Conservation (phyloP, 2,113 vertebrate species). For the Strix aluco region DNA sequence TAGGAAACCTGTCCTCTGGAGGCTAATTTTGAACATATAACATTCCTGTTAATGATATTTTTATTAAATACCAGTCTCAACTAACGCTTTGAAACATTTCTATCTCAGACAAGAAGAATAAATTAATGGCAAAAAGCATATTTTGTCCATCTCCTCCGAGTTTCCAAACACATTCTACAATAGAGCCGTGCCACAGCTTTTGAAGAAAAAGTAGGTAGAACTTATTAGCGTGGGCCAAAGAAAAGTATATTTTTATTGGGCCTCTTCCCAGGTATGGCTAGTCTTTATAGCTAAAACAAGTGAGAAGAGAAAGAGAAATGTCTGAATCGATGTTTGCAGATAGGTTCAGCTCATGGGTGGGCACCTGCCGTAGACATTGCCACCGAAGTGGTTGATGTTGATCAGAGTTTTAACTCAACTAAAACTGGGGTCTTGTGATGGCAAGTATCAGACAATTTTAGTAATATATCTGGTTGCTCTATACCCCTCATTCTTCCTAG, state of each 20-base stretch:
- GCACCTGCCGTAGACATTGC: background rate
- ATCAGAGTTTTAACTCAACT: background rate
- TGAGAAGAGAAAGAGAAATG: background rate
- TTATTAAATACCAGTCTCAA: background rate
- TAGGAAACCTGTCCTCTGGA: background rate
- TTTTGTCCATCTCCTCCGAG: background rate
- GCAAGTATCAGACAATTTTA: background rate
- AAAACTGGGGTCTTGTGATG: background rate
- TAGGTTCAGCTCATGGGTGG: background rate
- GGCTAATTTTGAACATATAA: background rate
- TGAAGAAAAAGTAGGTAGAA: background rate
- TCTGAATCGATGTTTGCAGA: accelerated
- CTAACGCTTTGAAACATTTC: background rate
- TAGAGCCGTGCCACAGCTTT: background rate
- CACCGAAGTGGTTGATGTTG: background rate
- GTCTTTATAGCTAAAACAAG: background rate
- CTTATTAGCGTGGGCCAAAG: background rate
- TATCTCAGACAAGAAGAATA: background rate
- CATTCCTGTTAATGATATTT: background rate
- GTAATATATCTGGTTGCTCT: background rate
- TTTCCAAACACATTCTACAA: background rate
- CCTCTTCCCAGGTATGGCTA: background rate
- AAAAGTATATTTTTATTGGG: background rate
- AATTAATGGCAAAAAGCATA: background rate
- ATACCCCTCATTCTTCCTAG: background rate